These are phyloP conservation scores for Crocuta crocuta DNA, from an alignment of 2,113 vertebrate genomes.

Conservation along the genomic window DNA sequence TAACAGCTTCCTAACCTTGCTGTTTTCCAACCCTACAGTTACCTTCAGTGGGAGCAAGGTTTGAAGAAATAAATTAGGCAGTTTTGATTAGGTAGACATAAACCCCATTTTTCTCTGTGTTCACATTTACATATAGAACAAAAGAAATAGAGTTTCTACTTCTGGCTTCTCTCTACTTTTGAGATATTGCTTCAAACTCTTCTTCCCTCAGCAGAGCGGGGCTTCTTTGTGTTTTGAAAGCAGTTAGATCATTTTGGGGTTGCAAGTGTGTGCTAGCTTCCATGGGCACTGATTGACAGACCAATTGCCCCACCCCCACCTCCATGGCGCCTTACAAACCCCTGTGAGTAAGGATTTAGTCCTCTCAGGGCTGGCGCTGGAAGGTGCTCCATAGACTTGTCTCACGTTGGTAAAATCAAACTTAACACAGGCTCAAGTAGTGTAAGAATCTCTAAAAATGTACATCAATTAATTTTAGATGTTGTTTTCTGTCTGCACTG, in stretches of 20 bases:
- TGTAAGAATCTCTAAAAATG: neutral
- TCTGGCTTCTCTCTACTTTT: neutral
- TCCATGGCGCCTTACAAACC: neutral
- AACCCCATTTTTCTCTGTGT: neutral
- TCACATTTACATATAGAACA: neutral
- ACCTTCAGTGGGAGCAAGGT: neutral
- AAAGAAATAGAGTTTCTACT: neutral
- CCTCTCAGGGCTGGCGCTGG: neutral
- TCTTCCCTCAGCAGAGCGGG: neutral
- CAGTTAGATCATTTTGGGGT: neutral
- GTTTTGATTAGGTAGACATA: neutral
- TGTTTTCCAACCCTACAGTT: neutral
- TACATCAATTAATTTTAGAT: neutral
- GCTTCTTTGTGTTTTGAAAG: neutral
- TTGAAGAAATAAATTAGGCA: neutral
- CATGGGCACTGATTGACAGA: neutral
- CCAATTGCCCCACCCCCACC: neutral
- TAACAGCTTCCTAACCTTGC: neutral
- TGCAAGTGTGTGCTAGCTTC: neutral
- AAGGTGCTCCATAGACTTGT: neutral
- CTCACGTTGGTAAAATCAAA: neutral
- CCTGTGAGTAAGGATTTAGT: neutral
- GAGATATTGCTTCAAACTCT: neutral
- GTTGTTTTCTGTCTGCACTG: neutral
- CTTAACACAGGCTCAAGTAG: neutral